Evolutionary conservation across 1,140 invertebrate species (phyloP).

Genomic region (Apis laboriosa): DNA sequence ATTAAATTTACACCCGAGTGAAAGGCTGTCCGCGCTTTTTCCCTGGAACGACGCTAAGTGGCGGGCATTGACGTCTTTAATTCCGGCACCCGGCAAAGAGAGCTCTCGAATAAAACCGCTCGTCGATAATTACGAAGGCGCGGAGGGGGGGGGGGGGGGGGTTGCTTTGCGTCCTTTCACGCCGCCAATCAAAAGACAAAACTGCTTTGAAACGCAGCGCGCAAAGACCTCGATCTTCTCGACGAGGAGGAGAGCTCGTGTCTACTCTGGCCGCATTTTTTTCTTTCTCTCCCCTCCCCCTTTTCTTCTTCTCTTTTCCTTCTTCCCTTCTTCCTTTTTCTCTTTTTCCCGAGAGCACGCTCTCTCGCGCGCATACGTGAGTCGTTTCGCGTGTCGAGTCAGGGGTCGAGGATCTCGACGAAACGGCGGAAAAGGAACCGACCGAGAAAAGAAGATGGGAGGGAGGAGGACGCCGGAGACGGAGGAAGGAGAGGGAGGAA

Average conservation of each 20-base stretch:
- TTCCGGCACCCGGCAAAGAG: constrained; percentile 20
- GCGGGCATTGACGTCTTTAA: constrained; percentile 39
- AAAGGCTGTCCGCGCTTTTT: constrained; percentile 12
- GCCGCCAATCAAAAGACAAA: constrained; percentile 30
- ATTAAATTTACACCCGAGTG: constrained; percentile 38
- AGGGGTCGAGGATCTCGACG: constrained; percentile 20
- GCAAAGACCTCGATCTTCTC: background rate
- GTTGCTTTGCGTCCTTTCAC: constrained; percentile 7
- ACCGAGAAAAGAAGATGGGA: background rate
- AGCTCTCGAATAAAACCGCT: constrained; percentile 32
- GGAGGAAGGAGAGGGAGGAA: background rate
- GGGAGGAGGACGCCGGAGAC: background rate
- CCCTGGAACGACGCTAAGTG: constrained; percentile 1
- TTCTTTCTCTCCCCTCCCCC: background rate
- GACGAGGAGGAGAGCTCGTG: background rate
- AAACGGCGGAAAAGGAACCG: background rate
- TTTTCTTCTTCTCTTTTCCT: background rate
- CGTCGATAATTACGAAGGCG: constrained; percentile 31
- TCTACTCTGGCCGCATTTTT: background rate
- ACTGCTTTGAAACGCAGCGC: constrained; percentile 14
- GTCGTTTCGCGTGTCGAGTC: constrained; percentile 46
- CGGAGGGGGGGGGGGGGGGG: too few relatives aligned
- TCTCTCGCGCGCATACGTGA: constrained; percentile 28
- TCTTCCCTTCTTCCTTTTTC: background rate
- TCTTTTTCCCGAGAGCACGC: constrained; percentile 21